Percentiles rank a stretch among this genome's conserved stretches.
phyloP scores from a whole-genome alignment of 2,888 invertebrate genomes.

The Crepidodera aurea region DNA sequence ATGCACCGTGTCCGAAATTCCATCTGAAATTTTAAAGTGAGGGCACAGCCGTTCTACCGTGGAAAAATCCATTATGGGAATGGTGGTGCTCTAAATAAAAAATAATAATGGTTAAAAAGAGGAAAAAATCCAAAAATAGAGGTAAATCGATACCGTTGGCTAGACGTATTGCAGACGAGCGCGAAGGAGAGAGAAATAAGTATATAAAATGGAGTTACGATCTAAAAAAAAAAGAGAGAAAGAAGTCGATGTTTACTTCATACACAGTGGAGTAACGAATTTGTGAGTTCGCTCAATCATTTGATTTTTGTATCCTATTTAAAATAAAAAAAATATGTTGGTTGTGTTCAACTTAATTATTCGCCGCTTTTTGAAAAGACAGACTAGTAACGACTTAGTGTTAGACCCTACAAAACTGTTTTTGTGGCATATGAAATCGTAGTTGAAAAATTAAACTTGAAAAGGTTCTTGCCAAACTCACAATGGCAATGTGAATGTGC shows the following conservation, averaged over 20 bases:
- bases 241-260: conserved; percentile 12
- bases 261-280: conserved; percentile 7
- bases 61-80: conserved; percentile 39
- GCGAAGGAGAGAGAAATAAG: conserved; percentile 38
- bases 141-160: conserved; percentile 51
- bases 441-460: no score
- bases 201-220: conserved; percentile 36
- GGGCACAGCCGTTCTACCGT: conserved; percentile 22
- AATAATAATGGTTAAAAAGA: conserved; percentile 38
- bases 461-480: no score
- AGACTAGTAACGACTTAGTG: no score
- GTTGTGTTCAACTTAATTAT: no score
- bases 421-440: no score
- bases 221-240: conserved; percentile 25
- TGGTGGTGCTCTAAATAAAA: conserved; percentile 41
- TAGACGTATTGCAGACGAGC: conserved; percentile 51
- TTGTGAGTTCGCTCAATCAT: no score
- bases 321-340: no score
- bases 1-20: conserved; percentile 19
- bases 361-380: no score
- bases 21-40: conserved; percentile 27
- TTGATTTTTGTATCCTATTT: no score
- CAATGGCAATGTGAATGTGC: no score
- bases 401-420: no score
- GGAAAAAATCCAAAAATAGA: conserved; percentile 41